Conservation (phyloP, 2,888 invertebrate species). For the Boloria selene region DNA sequence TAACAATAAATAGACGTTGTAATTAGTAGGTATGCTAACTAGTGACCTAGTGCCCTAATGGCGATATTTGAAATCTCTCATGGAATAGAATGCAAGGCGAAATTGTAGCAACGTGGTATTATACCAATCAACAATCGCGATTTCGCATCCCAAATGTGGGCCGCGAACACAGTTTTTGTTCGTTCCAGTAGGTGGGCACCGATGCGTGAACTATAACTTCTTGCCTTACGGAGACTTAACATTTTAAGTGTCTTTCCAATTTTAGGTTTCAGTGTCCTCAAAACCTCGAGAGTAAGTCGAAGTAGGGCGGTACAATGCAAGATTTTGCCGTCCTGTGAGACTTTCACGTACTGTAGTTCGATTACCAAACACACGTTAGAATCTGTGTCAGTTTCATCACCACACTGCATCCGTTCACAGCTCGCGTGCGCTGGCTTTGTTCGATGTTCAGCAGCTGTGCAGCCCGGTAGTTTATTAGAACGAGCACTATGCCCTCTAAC, state of each 20-base stretch:
- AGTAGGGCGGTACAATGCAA: conserved; percentile 76
- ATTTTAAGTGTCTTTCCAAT: conserved; percentile 57
- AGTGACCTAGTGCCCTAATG: conserved; percentile 72
- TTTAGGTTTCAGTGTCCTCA: conserved; percentile 76
- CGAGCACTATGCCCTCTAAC: conserved; percentile 42
- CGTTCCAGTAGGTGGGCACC: conserved; percentile 59
- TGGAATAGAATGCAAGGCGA: conserved; percentile 74
- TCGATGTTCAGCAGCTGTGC: conserved; percentile 46
- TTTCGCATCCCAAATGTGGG: conserved; percentile 76
- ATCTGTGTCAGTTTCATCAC: conserved; percentile 82
- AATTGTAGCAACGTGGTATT: conserved; percentile 76
- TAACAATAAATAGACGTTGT: conserved; percentile 28
- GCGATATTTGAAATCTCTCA: conserved; percentile 73
- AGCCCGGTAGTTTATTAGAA: conserved; percentile 42
- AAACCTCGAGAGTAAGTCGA: conserved; percentile 67
- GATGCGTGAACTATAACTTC: conserved; percentile 60
- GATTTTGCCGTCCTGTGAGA: conserved; percentile 74
- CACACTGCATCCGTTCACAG: conserved; percentile 52
- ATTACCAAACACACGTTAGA: conserved; percentile 82
- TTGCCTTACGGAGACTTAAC: conserved; percentile 59
- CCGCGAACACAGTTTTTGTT: conserved; percentile 62
- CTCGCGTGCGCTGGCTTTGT: conserved; percentile 49
- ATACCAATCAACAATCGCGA: conserved; percentile 74
- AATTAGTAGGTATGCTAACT: conserved; percentile 52
- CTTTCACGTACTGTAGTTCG: conserved; percentile 79